Percentiles rank a stretch among this genome's conserved stretches.
These are phyloP conservation scores for Pyrochroa serraticornis DNA, from an alignment of 2,888 invertebrate genomes.

Conservation along the genomic window DNA sequence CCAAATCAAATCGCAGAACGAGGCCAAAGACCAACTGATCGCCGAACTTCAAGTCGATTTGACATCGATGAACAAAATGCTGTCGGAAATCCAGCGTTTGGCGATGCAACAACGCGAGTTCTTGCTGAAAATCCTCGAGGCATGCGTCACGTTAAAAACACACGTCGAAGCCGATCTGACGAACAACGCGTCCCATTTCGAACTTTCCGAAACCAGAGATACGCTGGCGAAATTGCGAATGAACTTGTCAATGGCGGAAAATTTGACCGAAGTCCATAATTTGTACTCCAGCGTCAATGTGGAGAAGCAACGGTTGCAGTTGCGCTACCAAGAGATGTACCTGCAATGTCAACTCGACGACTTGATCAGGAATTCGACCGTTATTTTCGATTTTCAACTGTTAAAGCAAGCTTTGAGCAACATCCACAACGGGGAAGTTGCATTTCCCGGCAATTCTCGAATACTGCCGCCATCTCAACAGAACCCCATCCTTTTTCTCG, in stretches of 20 bases:
- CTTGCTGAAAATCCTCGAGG: constrained; percentile 73
- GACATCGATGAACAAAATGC: constrained; percentile 70
- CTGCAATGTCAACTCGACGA: constrained; percentile 75
- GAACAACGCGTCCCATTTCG: constrained; percentile 69
- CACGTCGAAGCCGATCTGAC: constrained; percentile 77
- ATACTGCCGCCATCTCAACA: constrained; percentile 59
- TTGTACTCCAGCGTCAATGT: constrained; percentile 66
- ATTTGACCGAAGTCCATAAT: constrained; percentile 66
- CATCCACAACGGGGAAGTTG: constrained; percentile 65
- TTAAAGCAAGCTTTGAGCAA: constrained; percentile 70
- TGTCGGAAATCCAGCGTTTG: constrained; percentile 73
- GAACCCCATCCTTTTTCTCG: constrained; percentile 74
- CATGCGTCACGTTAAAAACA: constrained; percentile 74
- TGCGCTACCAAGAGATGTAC: constrained; percentile 74
- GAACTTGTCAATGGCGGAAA: constrained; percentile 65
- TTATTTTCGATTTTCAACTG: constrained; percentile 70
- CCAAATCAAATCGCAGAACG: constrained; percentile 69
- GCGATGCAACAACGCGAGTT: constrained; percentile 75
- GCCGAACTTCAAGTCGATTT: constrained; percentile 71
- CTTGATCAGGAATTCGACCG: constrained; percentile 68
- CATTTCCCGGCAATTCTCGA: constrained; percentile 54
- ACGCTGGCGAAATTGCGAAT: constrained; percentile 67
- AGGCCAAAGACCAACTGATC: constrained; percentile 71
- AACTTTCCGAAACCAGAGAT: constrained; percentile 70
- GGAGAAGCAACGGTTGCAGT: constrained; percentile 71